Conservation (phyloP, 2,113 vertebrate genomes). For the Rallus limicola region DNA sequence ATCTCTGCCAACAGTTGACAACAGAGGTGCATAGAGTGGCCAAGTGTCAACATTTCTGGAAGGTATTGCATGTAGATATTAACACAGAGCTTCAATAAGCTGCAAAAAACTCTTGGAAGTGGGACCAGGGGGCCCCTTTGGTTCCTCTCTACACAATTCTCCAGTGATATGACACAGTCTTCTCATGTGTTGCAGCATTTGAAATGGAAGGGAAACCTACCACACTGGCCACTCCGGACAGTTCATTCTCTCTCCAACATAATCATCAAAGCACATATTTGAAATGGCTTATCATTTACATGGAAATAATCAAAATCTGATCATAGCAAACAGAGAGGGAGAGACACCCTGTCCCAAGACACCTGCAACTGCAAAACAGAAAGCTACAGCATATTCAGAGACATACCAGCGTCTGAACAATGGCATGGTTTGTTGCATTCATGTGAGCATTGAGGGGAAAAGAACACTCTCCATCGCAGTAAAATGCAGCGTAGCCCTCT, state of each 20-base stretch:
- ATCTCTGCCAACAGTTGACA: slow-evolving; percentile 44
- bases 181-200: not conserved
- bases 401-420: slow-evolving; percentile 96
- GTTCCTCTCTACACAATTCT: not conserved
- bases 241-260: not conserved
- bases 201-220: not conserved
- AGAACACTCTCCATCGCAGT: slow-evolving; percentile 97
- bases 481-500: slow-evolving; percentile 96
- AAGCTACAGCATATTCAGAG: not conserved
- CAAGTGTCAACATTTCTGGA: slow-evolving; percentile 50
- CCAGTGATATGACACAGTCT: not conserved
- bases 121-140: not conserved
- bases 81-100: not conserved
- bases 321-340: not conserved
- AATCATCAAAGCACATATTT: not conserved
- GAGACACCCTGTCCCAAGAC: not conserved
- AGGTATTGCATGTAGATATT: slow-evolving; percentile 8
- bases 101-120: slow-evolving; percentile 17
- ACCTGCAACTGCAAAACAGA: not conserved
- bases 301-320: not conserved
- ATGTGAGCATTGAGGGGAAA: slow-evolving; percentile 99
- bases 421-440: slow-evolving; percentile 98
- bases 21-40: slow-evolving; percentile 19
- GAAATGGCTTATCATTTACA: not conserved
- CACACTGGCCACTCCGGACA: not conserved